A percentile compares a stretch with the other conserved stretches of the same genome.
These are phyloP conservation scores for roundworm (Caenorhabditis elegans) DNA, from an alignment of 1,140 invertebrate genomes.

Conservation along the genomic window WBcel235 BX284605.5:17660501-17661000, in stretches of 20 bases:
- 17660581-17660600: slow-evolving; percentile 42
- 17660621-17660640: slow-evolving; percentile 30
- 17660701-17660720: slow-evolving; percentile 76
- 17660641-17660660: slow-evolving; percentile 71
- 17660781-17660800: too few species aligned
- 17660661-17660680: slow-evolving; percentile 76
- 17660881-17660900: too few species aligned
- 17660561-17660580: slow-evolving; percentile 7
- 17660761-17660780: too few species aligned
- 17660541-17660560: slow-evolving; percentile 24
- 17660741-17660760: not conserved
- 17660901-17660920: too few species aligned
- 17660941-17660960: too few species aligned
- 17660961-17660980: too few species aligned
- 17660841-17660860: too few species aligned
- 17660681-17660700: slow-evolving; percentile 70
- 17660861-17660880: too few species aligned
- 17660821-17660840: too few species aligned
- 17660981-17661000: too few species aligned
- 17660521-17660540: slow-evolving; percentile 24
- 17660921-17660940: too few species aligned
- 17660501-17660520: slow-evolving; percentile 46
- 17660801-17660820: too few species aligned
- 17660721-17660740: slow-evolving; percentile 66
- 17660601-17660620: slow-evolving; percentile 37